These are phyloP conservation scores for Penelope pileata DNA, from an alignment of 2,113 vertebrate genomes.

Conservation along the genomic window DNA sequence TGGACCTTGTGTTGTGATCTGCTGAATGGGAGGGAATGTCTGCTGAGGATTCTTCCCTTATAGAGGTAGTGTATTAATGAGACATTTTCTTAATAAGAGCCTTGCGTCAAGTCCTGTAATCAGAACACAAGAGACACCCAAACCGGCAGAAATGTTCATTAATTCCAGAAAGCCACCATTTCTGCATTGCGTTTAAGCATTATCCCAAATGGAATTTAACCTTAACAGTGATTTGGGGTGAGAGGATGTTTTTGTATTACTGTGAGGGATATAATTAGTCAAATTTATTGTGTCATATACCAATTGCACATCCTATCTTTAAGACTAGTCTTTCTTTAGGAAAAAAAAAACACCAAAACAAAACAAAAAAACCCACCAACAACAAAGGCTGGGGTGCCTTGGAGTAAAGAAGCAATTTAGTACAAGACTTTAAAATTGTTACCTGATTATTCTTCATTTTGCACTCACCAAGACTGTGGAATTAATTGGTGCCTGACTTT, in stretches of 20 bases:
- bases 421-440: constrained; percentile 2
- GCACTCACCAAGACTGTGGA: constrained; percentile 18
- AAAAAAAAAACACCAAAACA: background rate
- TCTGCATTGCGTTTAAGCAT: constrained; percentile 59
- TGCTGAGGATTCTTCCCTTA: constrained; percentile 49
- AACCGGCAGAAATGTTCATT: constrained; percentile 55
- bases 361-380: background rate
- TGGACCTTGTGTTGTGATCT: constrained; percentile 36
- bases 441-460: constrained; percentile 45
- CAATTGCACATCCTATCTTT: background rate
- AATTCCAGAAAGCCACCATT: constrained; percentile 59
- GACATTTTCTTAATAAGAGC: constrained; percentile 57
- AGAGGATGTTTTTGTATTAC: background rate
- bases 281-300: constrained; percentile 6
- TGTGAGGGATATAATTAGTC: constrained; percentile 29
- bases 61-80: constrained; percentile 59
- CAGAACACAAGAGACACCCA: constrained; percentile 29
- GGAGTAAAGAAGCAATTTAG: constrained; percentile 7
- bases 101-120: constrained; percentile 23
- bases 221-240: constrained; percentile 21
- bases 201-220: constrained; percentile 46
- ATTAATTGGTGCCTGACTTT: constrained; percentile 40
- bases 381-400: background rate
- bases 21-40: constrained; percentile 33
- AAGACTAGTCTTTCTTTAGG: background rate